Base-by-base conservation (phyloP, 2,888 invertebrate species). In the Nebria brevicollis region DNA sequence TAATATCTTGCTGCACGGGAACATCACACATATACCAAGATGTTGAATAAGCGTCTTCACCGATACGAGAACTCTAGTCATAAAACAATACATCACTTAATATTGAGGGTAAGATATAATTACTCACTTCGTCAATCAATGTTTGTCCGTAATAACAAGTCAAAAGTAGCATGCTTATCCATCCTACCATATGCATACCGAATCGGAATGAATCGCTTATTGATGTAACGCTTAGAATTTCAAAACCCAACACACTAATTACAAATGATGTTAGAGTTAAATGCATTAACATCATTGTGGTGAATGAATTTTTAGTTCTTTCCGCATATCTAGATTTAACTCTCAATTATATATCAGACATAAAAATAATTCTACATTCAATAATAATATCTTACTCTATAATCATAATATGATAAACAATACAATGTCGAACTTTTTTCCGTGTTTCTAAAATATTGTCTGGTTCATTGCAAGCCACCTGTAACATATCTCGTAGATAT, bases 141-240 rank as follows among this genome's bases (percentile, higher is more conserved):
- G 83, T 85, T 83, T 87, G 87, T 0, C 86, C 86, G 78, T 86
- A 86, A 76, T 85, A 86, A 77, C 86, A 86, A 74, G 86, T 84
- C 1, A 86, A 78, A 73, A 86, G 84, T 11, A 87, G 77, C 81
- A 87, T 85, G 25, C 83, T 83, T 75, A 87, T 72, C 87, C 86
- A 87, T 20, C 87, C 87, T 6, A 84, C 83, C 66, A 86, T 83
- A 79, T 87, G 86, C 83, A 86, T 82, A n/a, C 84, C 81, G 82
- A 86, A 86, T 77, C 86, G 82, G 25, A 84, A 82, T 26, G 84
- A 84, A 82, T 85, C 85, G 75, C 82, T 83, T 78, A 80, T 82
- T 65, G 84, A 83, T 13, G 84, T 82, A 26, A 85, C 86, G 82
- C 85, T 85, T 25, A 86, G 83, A 15, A 86, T 84, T 83, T 86